Evolutionary conservation across 2,797 vertebrate species (phyloP).

Genomic region (Champsocephalus esox): DNA sequence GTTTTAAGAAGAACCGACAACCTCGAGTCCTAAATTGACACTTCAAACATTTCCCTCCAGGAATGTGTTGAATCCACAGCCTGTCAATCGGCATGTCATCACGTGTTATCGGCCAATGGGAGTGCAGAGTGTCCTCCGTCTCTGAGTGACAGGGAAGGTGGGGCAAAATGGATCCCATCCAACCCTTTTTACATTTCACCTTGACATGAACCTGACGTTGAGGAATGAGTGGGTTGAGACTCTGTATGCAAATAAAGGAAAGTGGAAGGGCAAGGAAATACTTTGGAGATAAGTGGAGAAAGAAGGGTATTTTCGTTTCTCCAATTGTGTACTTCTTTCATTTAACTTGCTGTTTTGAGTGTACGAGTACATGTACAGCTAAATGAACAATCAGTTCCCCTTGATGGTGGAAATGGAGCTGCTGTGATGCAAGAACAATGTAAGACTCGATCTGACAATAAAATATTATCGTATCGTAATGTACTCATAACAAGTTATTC

Average conservation of each 20-base stretch:
- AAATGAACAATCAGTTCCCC: too few species aligned
- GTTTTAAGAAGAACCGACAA: background rate
- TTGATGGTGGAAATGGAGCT: too few species aligned
- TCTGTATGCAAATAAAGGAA: conserved; percentile 16
- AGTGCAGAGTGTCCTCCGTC: background rate
- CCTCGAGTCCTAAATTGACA: background rate
- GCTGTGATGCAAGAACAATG: too few species aligned
- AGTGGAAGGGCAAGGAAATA: background rate
- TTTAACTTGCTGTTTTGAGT: too few species aligned
- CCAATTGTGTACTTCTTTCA: too few species aligned
- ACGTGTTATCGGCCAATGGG: background rate
- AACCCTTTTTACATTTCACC: conserved; percentile 10
- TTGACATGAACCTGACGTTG: conserved; percentile 23
- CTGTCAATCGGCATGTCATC: conserved; percentile 25
- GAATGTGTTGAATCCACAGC: conserved; percentile 29
- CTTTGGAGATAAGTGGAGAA: background rate
- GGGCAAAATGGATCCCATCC: background rate
- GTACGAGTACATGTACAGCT: too few species aligned
- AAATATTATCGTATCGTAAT: too few species aligned
- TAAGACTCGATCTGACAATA: too few species aligned
- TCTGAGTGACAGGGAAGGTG: background rate
- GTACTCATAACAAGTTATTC: too few species aligned
- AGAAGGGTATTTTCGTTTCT: background rate
- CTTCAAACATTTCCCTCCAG: background rate
- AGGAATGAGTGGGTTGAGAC: conserved; percentile 2